Evolutionary conservation across 23 tunicate genomes (phyloP).

Genomic region (Trididemnum miniatum): DNA sequence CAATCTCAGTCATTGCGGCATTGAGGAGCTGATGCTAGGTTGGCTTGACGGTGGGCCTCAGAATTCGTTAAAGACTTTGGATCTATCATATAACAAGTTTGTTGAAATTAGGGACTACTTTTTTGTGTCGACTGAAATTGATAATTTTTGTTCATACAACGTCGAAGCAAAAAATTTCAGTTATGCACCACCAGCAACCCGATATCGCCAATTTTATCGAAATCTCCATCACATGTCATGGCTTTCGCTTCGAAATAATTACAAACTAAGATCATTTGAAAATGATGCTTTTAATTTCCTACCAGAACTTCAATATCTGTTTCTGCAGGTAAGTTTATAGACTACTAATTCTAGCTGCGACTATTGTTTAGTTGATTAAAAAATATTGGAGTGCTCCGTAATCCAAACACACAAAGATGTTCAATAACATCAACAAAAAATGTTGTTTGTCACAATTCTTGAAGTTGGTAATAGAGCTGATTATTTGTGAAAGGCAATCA

Average conservation of each 20-base stretch:
- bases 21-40: constrained; percentile 41
- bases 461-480: too few relatives aligned
- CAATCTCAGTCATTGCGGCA: constrained; percentile 59
- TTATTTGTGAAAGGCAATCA: too few relatives aligned
- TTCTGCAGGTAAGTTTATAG: constrained; percentile 77
- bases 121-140: constrained; percentile 17
- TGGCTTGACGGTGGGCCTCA: constrained; percentile 81
- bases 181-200: neutral
- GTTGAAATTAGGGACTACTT: neutral
- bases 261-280: constrained; percentile 1
- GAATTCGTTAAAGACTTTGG: constrained; percentile 40
- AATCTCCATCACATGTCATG: constrained; percentile 6
- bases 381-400: too few relatives aligned
- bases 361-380: too few relatives aligned
- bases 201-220: constrained; percentile 19
- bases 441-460: too few relatives aligned
- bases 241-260: constrained; percentile 45
- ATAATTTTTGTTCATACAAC: neutral
- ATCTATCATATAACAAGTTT: constrained; percentile 55
- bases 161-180: neutral
- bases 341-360: too few relatives aligned
- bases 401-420: too few relatives aligned
- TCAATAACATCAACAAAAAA: too few relatives aligned
- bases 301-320: constrained; percentile 54
- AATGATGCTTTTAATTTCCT: constrained; percentile 51